Percentiles rank a stretch among this genome's conserved stretches.
These are phyloP conservation scores for Semicossyphus pulcher DNA, from an alignment of 2,113 vertebrate species.

Conservation along the genomic window DNA sequence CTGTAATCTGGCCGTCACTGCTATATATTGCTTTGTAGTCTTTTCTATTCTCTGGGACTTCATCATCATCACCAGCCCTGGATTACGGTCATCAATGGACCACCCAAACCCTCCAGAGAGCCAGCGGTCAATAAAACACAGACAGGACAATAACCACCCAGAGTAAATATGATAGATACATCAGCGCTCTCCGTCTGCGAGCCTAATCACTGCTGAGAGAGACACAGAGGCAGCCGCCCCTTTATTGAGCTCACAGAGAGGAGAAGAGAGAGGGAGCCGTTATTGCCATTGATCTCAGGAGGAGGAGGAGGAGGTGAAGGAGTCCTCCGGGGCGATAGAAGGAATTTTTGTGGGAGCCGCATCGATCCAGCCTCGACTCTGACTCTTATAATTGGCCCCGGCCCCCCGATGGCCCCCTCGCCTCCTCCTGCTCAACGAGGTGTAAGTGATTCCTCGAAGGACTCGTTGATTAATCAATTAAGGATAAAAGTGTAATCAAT, in stretches of 20 bases:
- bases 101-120: not conserved
- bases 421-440: not conserved
- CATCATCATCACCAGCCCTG: not conserved
- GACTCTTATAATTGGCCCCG: conserved; percentile 61
- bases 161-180: conserved; percentile 45
- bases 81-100: conserved; percentile 11
- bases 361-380: conserved; percentile 49
- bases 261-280: conserved; percentile 9
- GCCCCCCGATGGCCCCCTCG: conserved; percentile 6
- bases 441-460: not conserved
- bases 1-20: not conserved
- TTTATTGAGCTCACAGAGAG: conserved; percentile 37
- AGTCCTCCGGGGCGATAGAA: conserved; percentile 27
- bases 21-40: not conserved
- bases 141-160: conserved; percentile 39
- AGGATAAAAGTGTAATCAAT: not conserved
- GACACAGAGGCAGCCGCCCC: conserved; percentile 18
- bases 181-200: conserved; percentile 3
- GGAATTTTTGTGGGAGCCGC: conserved; percentile 33
- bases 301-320: not conserved
- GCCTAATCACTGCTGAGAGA: conserved; percentile 35
- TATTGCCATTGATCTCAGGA: conserved; percentile 63
- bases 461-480: not conserved
- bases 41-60: not conserved
- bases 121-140: conserved; percentile 28